phyloP scores from a whole-genome alignment of 2,113 vertebrate species.

The Ancistrus triradiatus region DNA sequence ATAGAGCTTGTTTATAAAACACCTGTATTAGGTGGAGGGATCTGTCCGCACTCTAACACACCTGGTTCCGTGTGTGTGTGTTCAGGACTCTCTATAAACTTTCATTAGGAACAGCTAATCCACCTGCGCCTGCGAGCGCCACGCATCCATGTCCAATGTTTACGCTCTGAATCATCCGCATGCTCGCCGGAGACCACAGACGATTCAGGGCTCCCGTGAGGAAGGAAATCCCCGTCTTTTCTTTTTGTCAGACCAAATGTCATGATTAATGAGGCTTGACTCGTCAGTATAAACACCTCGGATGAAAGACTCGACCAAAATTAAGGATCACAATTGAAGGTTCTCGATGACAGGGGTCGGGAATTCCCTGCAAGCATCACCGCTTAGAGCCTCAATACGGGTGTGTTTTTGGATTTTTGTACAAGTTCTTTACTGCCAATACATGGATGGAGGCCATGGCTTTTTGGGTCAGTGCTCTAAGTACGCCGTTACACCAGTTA shows the following conservation, averaged over 20 bases:
- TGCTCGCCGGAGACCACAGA: not conserved
- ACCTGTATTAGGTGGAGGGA: too few relatives aligned
- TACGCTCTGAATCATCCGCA: not conserved
- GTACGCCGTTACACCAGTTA: too few relatives aligned
- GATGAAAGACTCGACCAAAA: conserved; percentile 52
- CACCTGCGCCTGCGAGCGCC: not conserved
- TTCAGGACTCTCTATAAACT: too few relatives aligned
- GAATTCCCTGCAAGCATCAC: conserved; percentile 52
- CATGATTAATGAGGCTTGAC: conserved; percentile 50
- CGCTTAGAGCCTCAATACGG: conserved; percentile 1
- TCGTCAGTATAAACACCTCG: conserved; percentile 37
- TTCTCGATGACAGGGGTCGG: conserved; percentile 40
- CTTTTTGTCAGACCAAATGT: too few relatives aligned
- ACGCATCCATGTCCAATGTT: not conserved
- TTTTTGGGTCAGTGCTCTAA: too few relatives aligned
- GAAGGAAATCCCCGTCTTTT: conserved; percentile 2
- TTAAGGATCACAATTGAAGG: conserved; percentile 50
- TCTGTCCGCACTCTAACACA: too few relatives aligned
- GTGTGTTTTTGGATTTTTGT: too few relatives aligned
- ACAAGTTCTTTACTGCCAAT: too few relatives aligned
- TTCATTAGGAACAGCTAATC: too few relatives aligned
- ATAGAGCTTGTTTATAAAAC: too few relatives aligned
- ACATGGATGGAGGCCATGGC: too few relatives aligned
- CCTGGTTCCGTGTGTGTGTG: too few relatives aligned
- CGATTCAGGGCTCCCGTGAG: not conserved